Evolutionary conservation across 1,140 invertebrate genomes (phyloP), one percentile per base, ranked within the genome.

Genomic region (Leucophenga varia): DNA sequence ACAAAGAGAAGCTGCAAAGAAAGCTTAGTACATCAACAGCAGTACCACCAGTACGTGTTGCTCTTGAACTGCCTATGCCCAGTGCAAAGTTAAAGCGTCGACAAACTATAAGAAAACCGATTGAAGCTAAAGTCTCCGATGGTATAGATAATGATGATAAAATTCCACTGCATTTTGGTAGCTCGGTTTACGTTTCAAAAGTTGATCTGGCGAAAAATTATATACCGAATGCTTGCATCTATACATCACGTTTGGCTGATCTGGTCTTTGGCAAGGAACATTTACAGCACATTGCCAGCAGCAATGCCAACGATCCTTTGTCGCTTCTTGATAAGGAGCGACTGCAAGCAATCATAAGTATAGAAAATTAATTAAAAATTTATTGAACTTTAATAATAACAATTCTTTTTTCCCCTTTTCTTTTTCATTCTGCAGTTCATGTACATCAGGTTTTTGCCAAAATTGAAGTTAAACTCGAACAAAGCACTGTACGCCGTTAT

Each of bases 291-390:
- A 54, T 69, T 7, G 64, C 69, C 2, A 37, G 49, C 3, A 46
- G 41, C 0, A 42, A 58, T 34, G 22, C 35, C 13, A 43, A 47
- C 14, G 32, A 52, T 13, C 39, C 21, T 14, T 5, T 46, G 2
- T n/a, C 31, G 3, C 3, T 21, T 5, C 42, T 50, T 0, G 54
- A 65, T 13, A 41, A 58, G 16, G 40, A 55, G 4, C 19, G 53
- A 10, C 41, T 74, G 9, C 36, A 67, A 19, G 68, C 58, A 5
- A 54, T 75, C 22, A 74, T 71, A 67, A 72, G 72, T 75, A 72
- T 16, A 50, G 54, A 46, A 34, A 9, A 21, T 9, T 7, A 7
- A 18, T 8, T 22, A 43, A n/a, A 21, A 3, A 22, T 32, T 17
- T 9, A 16, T 14, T 28, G 17, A 17, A 16, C 3, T 36, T 32